Conservation (phyloP, 2,888 invertebrate species). For the Camponotus fellah region DNA sequence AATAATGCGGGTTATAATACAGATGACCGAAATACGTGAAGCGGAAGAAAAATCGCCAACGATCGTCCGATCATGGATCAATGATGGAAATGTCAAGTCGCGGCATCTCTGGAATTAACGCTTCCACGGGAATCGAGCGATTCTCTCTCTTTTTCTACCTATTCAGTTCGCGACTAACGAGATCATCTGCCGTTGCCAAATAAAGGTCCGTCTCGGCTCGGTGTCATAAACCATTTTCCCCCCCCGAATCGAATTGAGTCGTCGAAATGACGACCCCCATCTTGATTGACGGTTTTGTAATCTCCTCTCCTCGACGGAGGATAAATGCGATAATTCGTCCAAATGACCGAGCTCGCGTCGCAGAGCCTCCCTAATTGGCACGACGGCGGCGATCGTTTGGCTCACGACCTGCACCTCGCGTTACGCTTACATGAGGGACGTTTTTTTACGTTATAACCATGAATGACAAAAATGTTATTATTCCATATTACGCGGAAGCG, state of each 20-base stretch:
- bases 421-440: background rate
- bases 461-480: slow-evolving; percentile 53
- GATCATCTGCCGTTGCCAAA: slow-evolving; percentile 62
- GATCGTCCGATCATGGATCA: background rate
- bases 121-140: slow-evolving; percentile 34
- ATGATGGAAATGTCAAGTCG: slow-evolving; percentile 62
- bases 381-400: background rate
- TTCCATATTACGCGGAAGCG: slow-evolving; percentile 21
- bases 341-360: slow-evolving; percentile 22
- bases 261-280: slow-evolving; percentile 59
- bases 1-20: background rate
- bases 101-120: slow-evolving; percentile 63
- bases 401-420: background rate
- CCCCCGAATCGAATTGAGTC: slow-evolving; percentile 65
- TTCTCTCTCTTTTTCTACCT: slow-evolving; percentile 47
- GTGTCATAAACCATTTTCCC: slow-evolving; percentile 65
- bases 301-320: slow-evolving; percentile 22
- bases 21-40: background rate
- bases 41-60: slow-evolving; percentile 31
- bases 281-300: slow-evolving; percentile 65
- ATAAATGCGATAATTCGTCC: slow-evolving; percentile 28
- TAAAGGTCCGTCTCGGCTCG: slow-evolving; percentile 58
- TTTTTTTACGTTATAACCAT: background rate
- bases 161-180: slow-evolving; percentile 63
- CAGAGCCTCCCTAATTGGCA: slow-evolving; percentile 32